phyloP scores from a whole-genome alignment of 2,113 vertebrate genomes.

The Suncus etruscus region DNA sequence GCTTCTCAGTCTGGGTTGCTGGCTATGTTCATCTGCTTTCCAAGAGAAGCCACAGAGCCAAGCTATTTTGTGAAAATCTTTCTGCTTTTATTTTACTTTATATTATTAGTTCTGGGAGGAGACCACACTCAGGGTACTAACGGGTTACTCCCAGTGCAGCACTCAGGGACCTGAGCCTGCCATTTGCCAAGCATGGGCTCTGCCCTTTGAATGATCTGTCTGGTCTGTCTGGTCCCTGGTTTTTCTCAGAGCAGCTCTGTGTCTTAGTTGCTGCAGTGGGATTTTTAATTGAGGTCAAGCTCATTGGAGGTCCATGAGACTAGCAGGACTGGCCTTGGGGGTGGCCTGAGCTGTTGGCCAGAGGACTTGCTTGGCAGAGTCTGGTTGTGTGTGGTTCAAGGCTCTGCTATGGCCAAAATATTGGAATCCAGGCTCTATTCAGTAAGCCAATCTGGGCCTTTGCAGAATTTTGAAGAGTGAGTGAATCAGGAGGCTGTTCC shows the following conservation, averaged over 20 bases:
- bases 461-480: too few relatives aligned
- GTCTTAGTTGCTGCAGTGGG: too few relatives aligned
- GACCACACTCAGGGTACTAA: too few relatives aligned
- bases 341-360: background rate
- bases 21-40: background rate
- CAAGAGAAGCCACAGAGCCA: background rate
- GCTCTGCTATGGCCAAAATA: background rate
- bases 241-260: background rate
- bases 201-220: too few relatives aligned
- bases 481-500: background rate
- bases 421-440: too few relatives aligned
- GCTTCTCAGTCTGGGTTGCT: background rate
- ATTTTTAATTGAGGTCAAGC: rapidly evolving
- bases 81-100: background rate
- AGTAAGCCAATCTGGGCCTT: too few relatives aligned
- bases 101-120: too few relatives aligned
- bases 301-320: too few relatives aligned
- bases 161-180: too few relatives aligned
- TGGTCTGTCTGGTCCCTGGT: background rate
- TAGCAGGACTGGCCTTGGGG: background rate
- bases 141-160: too few relatives aligned
- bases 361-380: background rate
- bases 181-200: too few relatives aligned
- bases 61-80: too few relatives aligned
- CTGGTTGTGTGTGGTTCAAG: rapidly evolving